Base-by-base conservation (phyloP, 2,888 invertebrate genomes). In the Agrotis clavis region DNA sequence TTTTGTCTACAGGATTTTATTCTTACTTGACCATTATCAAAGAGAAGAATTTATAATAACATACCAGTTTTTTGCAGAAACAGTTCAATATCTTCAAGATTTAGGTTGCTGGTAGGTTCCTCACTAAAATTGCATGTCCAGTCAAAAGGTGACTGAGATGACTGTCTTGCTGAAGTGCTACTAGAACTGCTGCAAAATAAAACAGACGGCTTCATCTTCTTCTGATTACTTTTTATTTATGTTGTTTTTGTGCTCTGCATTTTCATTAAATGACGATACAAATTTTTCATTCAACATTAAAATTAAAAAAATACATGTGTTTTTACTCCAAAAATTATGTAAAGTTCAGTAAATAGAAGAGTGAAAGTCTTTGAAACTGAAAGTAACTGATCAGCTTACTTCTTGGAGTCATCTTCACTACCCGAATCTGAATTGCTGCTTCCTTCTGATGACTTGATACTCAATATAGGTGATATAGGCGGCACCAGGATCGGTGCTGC, bases 381-480 rank as follows among this genome's bases (percentile, higher is more conserved):
- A 62, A 25, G 62, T 54, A 7, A 41, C 11, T 59, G 11, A 30
- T 45, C 14, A 62, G 70, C 85, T 87, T 88, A 96, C 96, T 94
- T 96, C 85, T 95, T 96, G 47, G 92, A 94, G 79, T 96, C 96
- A 94, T 96, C 96, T 79, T 96, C 96, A 89, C 96, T 96, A 50
- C 96, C 93, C 21, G 96, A 96, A 86, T 96, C 96, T 4, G 95
- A 95, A 74, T 87, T 93, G 77, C 95, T 94, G 79, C 93, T 95
- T 79, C 92, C 92, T 16, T 92, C 90, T 18, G 95, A 95, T 35
- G 95, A 95, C 74, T 94, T 94, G 30, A 91, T 87, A 75, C 95
- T 95, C 63, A 91, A 74, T 16, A 90, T 87, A 18, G 96, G 95
- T 61, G 96, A 95, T 87, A 94, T 91, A 1, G 94, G 93, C 18